Evolutionary conservation across 2,113 vertebrate species (phyloP).

Genomic region (Coreoperca whiteheadi): DNA sequence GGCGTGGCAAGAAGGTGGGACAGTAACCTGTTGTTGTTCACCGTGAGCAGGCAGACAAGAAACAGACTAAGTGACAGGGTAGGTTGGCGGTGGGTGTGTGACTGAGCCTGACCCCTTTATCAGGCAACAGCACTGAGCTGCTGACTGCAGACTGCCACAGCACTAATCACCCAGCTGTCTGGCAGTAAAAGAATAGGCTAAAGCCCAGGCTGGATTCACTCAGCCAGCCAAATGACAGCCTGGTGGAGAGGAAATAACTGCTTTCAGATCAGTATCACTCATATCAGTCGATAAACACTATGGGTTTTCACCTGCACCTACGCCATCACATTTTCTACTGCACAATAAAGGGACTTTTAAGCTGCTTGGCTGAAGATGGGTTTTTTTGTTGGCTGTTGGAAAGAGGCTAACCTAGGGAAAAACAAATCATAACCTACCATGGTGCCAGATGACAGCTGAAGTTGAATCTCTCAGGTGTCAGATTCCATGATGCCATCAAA

Average conservation of each 20-base stretch:
- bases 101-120: conserved; percentile 74
- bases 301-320: conserved; percentile 64
- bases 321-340: conserved; percentile 47
- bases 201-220: conserved; percentile 56
- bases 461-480: conserved; percentile 37
- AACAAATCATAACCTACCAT: conserved; percentile 48
- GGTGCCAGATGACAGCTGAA: conserved; percentile 41
- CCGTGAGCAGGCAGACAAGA: conserved; percentile 35
- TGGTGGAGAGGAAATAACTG: conserved; percentile 71
- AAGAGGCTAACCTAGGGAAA: conserved; percentile 49
- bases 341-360: conserved; percentile 53
- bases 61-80: conserved; percentile 59
- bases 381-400: conserved; percentile 32
- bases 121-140: conserved; percentile 58
- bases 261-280: conserved; percentile 78
- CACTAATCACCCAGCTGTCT: conserved; percentile 69
- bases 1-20: conserved; percentile 23
- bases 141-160: conserved; percentile 48
- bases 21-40: conserved; percentile 38
- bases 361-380: conserved; percentile 47
- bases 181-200: conserved; percentile 72
- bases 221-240: conserved; percentile 70
- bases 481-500: conserved; percentile 40
- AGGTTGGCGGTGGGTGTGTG: conserved; percentile 47
- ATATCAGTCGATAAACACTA: conserved; percentile 70